Percentiles rank a stretch among this genome's conserved stretches.
phyloP scores from a whole-genome alignment of 1,140 invertebrate species.

The Aphidius ervi region DNA sequence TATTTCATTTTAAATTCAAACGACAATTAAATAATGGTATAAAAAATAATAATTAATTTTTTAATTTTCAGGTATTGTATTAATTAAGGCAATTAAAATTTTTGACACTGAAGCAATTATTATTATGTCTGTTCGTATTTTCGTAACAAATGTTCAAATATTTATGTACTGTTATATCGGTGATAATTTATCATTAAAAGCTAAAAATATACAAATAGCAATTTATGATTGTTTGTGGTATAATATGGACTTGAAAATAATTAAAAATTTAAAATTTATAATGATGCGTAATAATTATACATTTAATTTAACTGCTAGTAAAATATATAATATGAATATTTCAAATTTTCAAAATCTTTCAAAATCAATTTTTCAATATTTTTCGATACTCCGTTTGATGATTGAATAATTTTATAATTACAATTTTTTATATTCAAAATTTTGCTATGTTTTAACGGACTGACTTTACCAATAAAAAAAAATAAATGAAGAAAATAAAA shows the following conservation, averaged over 20 bases:
- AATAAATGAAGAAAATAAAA: too few species aligned
- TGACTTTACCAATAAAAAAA: too few species aligned
- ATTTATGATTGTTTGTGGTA: constrained; percentile 16
- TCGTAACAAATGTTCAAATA: not conserved
- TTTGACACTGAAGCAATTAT: not conserved
- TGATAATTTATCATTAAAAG: not conserved
- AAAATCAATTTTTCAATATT: constrained; percentile 12
- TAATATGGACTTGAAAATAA: constrained; percentile 1
- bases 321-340: constrained; percentile 12
- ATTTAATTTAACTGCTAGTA: constrained; percentile 11
- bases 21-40: not conserved
- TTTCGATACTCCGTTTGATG: constrained; percentile 7
- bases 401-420: not conserved
- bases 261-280: constrained; percentile 4
- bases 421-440: not conserved
- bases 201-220: constrained; percentile 12
- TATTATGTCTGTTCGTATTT: not conserved
- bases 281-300: constrained; percentile 9
- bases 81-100: not conserved
- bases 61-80: constrained; percentile 1
- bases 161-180: constrained; percentile 12
- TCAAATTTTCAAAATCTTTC: constrained; percentile 4
- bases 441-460: too few species aligned
- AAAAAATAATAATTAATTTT: not conserved
- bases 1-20: not conserved